Base-by-base conservation (phyloP, 2,888 invertebrate genomes). In the Pemphredon lugubris region DNA sequence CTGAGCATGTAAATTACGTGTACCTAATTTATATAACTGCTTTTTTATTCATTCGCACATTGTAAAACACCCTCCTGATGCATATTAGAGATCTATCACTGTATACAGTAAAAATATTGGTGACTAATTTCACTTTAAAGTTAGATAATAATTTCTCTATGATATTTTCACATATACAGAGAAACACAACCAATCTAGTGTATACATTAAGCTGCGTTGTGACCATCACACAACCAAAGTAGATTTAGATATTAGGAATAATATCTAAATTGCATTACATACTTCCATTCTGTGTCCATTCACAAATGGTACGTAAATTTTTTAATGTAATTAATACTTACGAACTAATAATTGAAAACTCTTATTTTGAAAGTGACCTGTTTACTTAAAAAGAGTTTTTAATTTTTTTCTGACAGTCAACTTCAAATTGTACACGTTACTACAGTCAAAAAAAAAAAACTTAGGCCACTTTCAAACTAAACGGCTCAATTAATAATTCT, bases 51-150 rank as follows among this genome's bases (percentile, higher is more conserved):
- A 7, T 39, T 45, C 11, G 44, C 30, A 11, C 11, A n/a, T 7
- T 37, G 7, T 40, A 30, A 48, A 13, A 5, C 21, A 21, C 34
- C 47, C 26, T 48, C 16, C 4, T 21, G 32, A 9, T 32, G 16
- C 50, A 54, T 34, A 47, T 34, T 7, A 54, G 47, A 14, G 45
- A 26, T n/a, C 47, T 30, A 26, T 21, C 26, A 5, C n/a, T 30
- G 14, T 14, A 34, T 53, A 30, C 26, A 69, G 70, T 55, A 69
- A 70, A 69, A 6, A 51, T n/a, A n/a, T n/a, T n/a, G n/a, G n/a
- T n/a, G n/a, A n/a, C n/a, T n/a, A n/a, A n/a, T n/a, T n/a, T n/a
- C n/a, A n/a, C n/a, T n/a, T n/a, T n/a, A n/a, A n/a, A n/a, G n/a
- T n/a, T n/a, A n/a, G n/a, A n/a, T n/a, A n/a, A n/a, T n/a, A n/a